phyloP scores from a whole-genome alignment of 1,140 invertebrate genomes.

The Macrobrachium nipponense region DNA sequence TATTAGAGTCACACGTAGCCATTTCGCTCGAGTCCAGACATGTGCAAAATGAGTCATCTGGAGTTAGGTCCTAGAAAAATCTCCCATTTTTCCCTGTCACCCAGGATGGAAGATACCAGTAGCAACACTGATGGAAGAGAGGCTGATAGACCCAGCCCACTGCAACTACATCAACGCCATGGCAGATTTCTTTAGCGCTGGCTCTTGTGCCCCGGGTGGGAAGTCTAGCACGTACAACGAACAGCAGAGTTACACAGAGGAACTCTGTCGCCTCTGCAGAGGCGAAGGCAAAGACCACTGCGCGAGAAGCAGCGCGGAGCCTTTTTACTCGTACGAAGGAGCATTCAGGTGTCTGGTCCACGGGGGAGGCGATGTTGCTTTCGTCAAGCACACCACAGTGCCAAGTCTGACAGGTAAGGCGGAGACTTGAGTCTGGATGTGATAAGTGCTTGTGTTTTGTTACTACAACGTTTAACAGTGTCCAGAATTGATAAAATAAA shows the following conservation, averaged over 20 bases:
- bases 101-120: slow-evolving; percentile 73
- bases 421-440: too few relatives aligned
- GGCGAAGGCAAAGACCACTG: slow-evolving; percentile 28
- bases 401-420: slow-evolving; percentile 76
- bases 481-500: too few relatives aligned
- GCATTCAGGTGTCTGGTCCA: slow-evolving; percentile 93
- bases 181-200: slow-evolving; percentile 72
- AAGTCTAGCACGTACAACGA: slow-evolving; percentile 69
- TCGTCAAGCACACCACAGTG: slow-evolving; percentile 92
- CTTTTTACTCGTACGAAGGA: slow-evolving; percentile 87
- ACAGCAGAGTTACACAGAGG: slow-evolving; percentile 68
- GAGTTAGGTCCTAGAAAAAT: too few relatives aligned
- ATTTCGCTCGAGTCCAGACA: too few relatives aligned
- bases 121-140: slow-evolving; percentile 68
- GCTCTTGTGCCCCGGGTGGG: slow-evolving; percentile 75
- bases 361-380: slow-evolving; percentile 96
- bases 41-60: too few relatives aligned
- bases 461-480: too few relatives aligned
- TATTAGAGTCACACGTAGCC: too few relatives aligned
- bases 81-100: neutral
- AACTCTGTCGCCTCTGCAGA: slow-evolving; percentile 51
- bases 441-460: too few relatives aligned
- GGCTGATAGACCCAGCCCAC: slow-evolving; percentile 68
- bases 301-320: slow-evolving; percentile 72
- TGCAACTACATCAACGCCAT: slow-evolving; percentile 74